A percentile compares a stretch with the other conserved stretches of the same genome.
phyloP scores from a whole-genome alignment of 1,140 invertebrate genomes.

The Pseudoatta argentina region DNA sequence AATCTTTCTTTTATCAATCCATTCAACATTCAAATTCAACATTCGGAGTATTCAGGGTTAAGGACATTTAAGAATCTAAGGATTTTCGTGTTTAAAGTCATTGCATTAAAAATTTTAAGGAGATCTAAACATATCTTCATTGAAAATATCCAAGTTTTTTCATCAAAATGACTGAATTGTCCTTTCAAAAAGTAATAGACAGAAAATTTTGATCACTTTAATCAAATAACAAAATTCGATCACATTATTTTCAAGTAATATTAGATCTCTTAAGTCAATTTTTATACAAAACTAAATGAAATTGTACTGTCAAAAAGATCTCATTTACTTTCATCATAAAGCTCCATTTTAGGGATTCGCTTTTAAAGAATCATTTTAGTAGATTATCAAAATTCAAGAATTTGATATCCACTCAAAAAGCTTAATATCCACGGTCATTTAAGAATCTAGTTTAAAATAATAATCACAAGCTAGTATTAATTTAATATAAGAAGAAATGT shows the following conservation, averaged over 20 bases:
- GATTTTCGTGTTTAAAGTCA: not conserved
- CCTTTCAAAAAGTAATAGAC: too few species aligned
- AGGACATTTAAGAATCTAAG: not conserved
- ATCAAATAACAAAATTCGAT: not conserved
- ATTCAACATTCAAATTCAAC: not conserved
- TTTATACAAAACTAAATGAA: too few species aligned
- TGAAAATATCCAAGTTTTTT: too few species aligned
- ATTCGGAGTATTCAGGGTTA: not conserved
- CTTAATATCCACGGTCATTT: not conserved
- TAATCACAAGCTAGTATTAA: not conserved
- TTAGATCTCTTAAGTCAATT: too few species aligned
- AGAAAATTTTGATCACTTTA: too few species aligned
- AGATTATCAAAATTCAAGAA: not conserved
- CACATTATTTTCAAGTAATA: too few species aligned
- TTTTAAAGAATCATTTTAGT: too few species aligned
- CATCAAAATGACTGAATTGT: too few species aligned
- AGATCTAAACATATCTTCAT: not conserved
- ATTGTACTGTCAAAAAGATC: too few species aligned
- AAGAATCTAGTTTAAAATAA: not conserved
- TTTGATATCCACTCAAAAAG: not conserved
- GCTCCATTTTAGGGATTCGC: too few species aligned
- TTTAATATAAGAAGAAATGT: not conserved
- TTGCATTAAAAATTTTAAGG: not conserved
- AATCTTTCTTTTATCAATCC: not conserved
- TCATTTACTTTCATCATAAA: too few species aligned